Percentiles rank a stretch among this genome's conserved stretches.
Evolutionary conservation across 2,113 vertebrate species (phyloP).

Genomic region (Amia ocellicauda): DNA sequence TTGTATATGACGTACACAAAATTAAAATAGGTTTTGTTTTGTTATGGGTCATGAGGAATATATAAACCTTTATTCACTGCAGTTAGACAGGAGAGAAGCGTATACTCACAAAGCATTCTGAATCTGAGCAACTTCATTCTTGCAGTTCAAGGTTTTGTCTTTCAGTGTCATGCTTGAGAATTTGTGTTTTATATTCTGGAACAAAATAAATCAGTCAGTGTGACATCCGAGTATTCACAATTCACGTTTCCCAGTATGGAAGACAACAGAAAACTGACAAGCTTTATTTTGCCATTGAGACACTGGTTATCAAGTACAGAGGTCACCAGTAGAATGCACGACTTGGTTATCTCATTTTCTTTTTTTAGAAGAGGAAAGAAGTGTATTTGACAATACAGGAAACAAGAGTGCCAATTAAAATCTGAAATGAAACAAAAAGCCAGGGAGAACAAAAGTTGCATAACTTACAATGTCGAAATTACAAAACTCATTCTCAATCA

Average conservation of each 20-base stretch:
- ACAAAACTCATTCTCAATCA: too few species aligned
- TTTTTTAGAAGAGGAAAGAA: background rate
- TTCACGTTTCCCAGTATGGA: background rate
- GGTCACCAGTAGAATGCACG: background rate
- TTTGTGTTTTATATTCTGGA: conserved; percentile 53
- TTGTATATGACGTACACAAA: too few species aligned
- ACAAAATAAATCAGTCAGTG: conserved; percentile 12
- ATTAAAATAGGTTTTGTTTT: too few species aligned
- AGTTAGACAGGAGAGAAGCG: background rate
- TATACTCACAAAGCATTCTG: conserved; percentile 65
- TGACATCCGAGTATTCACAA: background rate
- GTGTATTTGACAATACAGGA: background rate
- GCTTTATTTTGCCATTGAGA: background rate
- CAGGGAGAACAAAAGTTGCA: too few species aligned
- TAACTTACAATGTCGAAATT: too few species aligned
- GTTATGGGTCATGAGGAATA: too few species aligned
- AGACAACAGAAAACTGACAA: background rate
- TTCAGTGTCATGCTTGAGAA: conserved; percentile 44
- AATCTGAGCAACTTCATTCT: conserved; percentile 55
- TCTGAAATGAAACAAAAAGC: too few species aligned
- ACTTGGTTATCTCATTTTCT: background rate
- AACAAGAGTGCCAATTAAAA: too few species aligned
- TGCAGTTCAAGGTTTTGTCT: conserved; percentile 44
- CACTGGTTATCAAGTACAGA: background rate
- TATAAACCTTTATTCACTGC: background rate